These are phyloP conservation scores for Reticulitermes speratus DNA, from an alignment of 1,140 invertebrate species.

Conservation along the genomic window DNA sequence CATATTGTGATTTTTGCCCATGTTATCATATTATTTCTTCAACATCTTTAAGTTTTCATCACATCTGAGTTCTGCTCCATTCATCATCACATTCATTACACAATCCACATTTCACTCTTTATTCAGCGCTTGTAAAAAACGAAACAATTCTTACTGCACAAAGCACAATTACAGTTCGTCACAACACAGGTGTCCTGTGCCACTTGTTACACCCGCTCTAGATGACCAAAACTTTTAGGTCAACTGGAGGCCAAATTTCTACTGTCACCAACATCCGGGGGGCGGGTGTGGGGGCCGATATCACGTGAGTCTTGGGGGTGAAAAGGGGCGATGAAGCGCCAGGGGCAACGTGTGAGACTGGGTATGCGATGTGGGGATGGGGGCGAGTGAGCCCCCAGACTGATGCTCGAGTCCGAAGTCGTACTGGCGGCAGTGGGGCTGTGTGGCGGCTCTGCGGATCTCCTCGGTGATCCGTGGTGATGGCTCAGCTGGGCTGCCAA, in stretches of 20 bases:
- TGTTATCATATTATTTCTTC: neutral
- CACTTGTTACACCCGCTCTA: neutral
- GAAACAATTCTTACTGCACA: neutral
- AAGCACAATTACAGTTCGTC: neutral
- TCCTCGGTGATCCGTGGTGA: constrained; percentile 37
- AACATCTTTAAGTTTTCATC: neutral
- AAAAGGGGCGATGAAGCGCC: constrained; percentile 54
- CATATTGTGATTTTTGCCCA: no score
- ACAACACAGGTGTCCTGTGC: neutral
- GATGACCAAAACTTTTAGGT: neutral
- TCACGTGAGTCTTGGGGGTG: constrained; percentile 53
- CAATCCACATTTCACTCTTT: neutral
- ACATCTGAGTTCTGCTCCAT: neutral
- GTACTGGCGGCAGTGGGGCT: constrained; percentile 42
- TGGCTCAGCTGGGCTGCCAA: constrained; percentile 46
- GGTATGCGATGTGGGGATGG: constrained; percentile 39
- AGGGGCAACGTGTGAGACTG: constrained; percentile 38
- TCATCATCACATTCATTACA: constrained; percentile 16
- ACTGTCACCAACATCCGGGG: constrained; percentile 32
- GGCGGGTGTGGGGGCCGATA: constrained; percentile 42
- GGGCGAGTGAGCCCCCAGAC: constrained; percentile 56
- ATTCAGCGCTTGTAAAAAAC: neutral
- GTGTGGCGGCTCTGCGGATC: constrained; percentile 35
- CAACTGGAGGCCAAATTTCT: neutral
- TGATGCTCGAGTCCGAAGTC: constrained; percentile 53